Base-by-base conservation (phyloP, 2,888 invertebrate genomes). In the Poecilobothrus nobilitatus region DNA sequence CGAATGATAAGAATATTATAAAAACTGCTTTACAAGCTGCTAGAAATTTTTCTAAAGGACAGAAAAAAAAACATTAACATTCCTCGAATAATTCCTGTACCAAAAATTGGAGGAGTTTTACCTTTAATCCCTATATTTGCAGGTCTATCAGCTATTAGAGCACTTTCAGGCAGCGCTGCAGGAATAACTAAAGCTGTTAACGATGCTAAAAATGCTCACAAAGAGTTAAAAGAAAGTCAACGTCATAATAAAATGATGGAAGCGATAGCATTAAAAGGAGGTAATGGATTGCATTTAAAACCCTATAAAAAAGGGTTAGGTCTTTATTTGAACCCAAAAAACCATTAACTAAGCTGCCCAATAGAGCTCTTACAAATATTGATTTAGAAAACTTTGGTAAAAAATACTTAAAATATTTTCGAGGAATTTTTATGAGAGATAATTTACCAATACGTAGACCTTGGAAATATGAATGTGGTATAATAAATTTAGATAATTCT, bases 71-170 rank as follows among this genome's bases (percentile, higher is more conserved):
- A 63, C 20, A 68, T 71, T 8, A 68, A 71, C 69, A 18, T 71
- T 33, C 75, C 76, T 41, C 69, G 76, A 53, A 71, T 78, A 33
- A 75, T 77, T 64, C 73, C 75, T 20, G 27, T 78, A 18, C 77
- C 78, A 3, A 78, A 78, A 73, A 69, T 65, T 22, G 78, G 78
- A 34, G 78, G 78, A 34, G 68, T 78, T 33, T 68, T 79, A 67
- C 78, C 77, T 12, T 66, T 69, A 41, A 73, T 80, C n/a, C 78
- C 78, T 3, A 72, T 80, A 21, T 78, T 79, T 74, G 78, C 78
- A 0, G 78, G 76, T 12, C 70, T 79, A 34, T 73, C 74, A 64
- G 79, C 79, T 20, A 33, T 75, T 15, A 80, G 79, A 1, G 73
- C 76, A 61, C 72, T 79, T 70, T 73, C 75, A 8, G 79, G 79